Evolutionary conservation across 1,140 invertebrate genomes (phyloP), one percentile per base, ranked within the genome.

Genomic region (Macrobrachium rosenbergii): DNA sequence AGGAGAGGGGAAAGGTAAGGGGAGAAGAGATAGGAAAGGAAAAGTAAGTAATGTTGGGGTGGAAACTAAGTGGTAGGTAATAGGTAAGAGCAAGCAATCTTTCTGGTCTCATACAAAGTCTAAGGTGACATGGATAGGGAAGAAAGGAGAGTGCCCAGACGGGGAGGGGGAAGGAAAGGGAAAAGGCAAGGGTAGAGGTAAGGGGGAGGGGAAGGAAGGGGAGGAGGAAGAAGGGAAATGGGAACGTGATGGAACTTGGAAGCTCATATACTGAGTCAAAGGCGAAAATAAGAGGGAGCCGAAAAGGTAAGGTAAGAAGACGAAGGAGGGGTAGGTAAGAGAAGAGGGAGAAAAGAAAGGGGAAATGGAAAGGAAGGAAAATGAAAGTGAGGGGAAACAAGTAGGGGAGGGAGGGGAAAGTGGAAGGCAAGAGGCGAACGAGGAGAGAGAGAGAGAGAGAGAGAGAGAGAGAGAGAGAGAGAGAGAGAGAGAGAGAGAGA

Each of bases 391-490:
- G 52, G 17, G n/a, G 2, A 17, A 28, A 17, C 3, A 16, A 43
- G 72, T n/a, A 28, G 5, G 43, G 8, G 17, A 21, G 72, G 23
- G 72, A 37, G 5, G 8, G 72, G 72, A 43, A 75, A 37, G 16
- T 8, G 28, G 23, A 52, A 60, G 77, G 11, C 12, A 28, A 60
- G 52, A 79, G 58, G 21, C 16, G 5, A 52, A 59, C 6, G n/a
- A 1, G 11, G 59, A 12, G 16, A 23, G 10, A 23, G 62, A 37
- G 75, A 14, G 28, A 12, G 21, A 16, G 43, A 58, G 62, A 59
- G 52, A 79, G 77, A n/a, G 52, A 73, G 77, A 62, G 64, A 21
- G 69, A 14, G 19, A 69, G 62, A 64, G 79, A 45, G 52, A 60
- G 81, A n/a, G 12, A 69, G 19, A 23, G 21, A 69, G 67, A 69